These are phyloP conservation scores for Dryocosmus kuriphilus DNA, from an alignment of 2,888 invertebrate species.

Conservation along the genomic window DNA sequence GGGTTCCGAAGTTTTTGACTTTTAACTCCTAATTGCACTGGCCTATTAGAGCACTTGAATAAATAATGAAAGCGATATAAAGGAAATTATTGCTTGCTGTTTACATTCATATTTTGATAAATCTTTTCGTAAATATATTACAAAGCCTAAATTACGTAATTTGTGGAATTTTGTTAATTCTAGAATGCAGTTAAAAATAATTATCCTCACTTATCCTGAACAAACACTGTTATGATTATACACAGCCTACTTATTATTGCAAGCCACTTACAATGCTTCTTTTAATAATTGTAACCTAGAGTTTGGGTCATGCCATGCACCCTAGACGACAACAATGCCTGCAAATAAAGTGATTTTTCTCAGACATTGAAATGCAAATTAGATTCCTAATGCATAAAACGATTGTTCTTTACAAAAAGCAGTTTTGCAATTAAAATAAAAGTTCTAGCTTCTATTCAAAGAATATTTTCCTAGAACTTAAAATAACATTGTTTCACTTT, in stretches of 20 bases:
- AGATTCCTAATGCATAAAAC: background rate
- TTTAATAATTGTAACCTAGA: conserved; percentile 3
- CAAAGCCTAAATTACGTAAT: too few relatives aligned
- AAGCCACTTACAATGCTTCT: background rate
- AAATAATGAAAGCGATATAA: too few relatives aligned
- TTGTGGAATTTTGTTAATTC: too few relatives aligned
- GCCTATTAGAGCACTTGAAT: too few relatives aligned
- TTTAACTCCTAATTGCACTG: too few relatives aligned
- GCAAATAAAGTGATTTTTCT: conserved; percentile 6
- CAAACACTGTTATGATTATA: background rate
- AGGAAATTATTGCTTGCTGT: too few relatives aligned
- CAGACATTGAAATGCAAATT: background rate
- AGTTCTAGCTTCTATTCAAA: background rate
- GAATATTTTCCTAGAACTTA: background rate
- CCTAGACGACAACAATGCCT: background rate
- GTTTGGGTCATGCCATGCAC: background rate
- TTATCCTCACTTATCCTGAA: background rate
- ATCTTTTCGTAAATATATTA: too few relatives aligned
- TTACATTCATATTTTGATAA: too few relatives aligned
- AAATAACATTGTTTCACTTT: too few relatives aligned
- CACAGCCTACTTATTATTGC: background rate
- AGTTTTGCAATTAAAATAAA: background rate
- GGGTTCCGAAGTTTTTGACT: too few relatives aligned
- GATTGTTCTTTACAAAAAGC: background rate
- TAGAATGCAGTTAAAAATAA: background rate